Evolutionary conservation across 2,888 invertebrate genomes (phyloP), one percentile per base, ranked within the genome.

Genomic region (Lithodes maja): DNA sequence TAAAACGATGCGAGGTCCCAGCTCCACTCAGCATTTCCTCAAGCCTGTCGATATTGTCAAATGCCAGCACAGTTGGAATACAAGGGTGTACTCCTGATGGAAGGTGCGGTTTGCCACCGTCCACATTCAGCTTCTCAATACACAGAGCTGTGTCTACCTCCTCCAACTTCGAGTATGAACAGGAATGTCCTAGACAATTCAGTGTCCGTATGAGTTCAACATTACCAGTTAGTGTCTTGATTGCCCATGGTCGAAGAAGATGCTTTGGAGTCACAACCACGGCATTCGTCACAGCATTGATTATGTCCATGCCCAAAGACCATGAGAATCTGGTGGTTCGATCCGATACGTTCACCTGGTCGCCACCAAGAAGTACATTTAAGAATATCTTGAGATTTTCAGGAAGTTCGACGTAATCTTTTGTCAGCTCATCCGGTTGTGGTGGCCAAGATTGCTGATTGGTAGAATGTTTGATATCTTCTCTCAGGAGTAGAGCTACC

Each of bases 61-160:
- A 81, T 1, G 55, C 81, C 2, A 81, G 55, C 33, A 55, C n/a
- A 15, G 55, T 81, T 54, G 55, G 55, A 9, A 71, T 12, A 71
- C 15, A 12, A 71, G 71, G 71, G 7, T 71, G 71, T 3, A 71
- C 15, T 9, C 15, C 15, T 71, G 54, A 52, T 12, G 79, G 79
- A 79, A 79, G 79, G n/a, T 2, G 15, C 12, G 2, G 50, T 52
- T 79, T 50, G 52, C 3, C 54, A 15, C 9, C 9, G 17, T 33
- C 79, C 12, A 2, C 52, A 50, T 33, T 50, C 50, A 81, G 53
- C 55, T 55, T 81, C 17, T 7, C 54, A 53, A 81, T 54, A 55
- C 81, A 81, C 33, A 81, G 55, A n/a, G 81, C 81, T 17, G 81
- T 81, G 15, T 81, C 81, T 3, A 17, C 49, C 55, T 81, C 81